Evolutionary conservation across 2,797 vertebrate species (phyloP).

Genomic region (Calcarius lapponicus): DNA sequence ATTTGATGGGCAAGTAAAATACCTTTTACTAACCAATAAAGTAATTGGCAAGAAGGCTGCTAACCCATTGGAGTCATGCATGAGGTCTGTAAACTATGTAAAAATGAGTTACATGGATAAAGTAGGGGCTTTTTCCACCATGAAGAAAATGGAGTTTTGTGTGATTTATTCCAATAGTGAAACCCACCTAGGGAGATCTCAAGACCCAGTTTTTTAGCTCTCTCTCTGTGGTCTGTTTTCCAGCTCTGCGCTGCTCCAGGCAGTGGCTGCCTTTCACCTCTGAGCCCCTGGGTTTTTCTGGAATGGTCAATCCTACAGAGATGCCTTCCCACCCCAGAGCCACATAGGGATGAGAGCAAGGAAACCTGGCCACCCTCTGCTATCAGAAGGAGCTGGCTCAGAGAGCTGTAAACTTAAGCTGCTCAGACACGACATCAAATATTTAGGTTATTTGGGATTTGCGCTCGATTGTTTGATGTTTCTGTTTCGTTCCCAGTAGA

Average conservation of each 20-base stretch:
- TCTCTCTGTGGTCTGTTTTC: background rate
- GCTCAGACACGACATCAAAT: constrained; percentile 61
- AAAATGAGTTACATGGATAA: background rate
- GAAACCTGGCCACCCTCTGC: background rate
- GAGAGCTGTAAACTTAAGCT: constrained; percentile 30
- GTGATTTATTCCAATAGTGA: background rate
- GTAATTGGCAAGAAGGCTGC: background rate
- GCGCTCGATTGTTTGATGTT: constrained; percentile 53
- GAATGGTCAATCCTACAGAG: background rate
- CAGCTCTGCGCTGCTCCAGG: fast-evolving
- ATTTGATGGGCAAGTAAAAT: background rate
- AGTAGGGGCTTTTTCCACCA: background rate
- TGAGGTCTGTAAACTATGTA: background rate
- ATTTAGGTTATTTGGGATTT: constrained; percentile 66
- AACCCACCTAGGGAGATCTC: background rate
- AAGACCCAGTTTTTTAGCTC: background rate
- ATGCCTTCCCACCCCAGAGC: background rate
- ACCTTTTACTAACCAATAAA: background rate
- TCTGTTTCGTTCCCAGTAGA: constrained; percentile 25
- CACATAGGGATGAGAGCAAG: background rate
- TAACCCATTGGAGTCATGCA: background rate
- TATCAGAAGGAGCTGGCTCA: background rate
- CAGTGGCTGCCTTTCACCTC: background rate
- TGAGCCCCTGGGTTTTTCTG: background rate
- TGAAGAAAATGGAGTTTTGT: background rate